Base-by-base conservation (phyloP, 2,113 vertebrate genomes). In the Phalacrocorax aristotelis region DNA sequence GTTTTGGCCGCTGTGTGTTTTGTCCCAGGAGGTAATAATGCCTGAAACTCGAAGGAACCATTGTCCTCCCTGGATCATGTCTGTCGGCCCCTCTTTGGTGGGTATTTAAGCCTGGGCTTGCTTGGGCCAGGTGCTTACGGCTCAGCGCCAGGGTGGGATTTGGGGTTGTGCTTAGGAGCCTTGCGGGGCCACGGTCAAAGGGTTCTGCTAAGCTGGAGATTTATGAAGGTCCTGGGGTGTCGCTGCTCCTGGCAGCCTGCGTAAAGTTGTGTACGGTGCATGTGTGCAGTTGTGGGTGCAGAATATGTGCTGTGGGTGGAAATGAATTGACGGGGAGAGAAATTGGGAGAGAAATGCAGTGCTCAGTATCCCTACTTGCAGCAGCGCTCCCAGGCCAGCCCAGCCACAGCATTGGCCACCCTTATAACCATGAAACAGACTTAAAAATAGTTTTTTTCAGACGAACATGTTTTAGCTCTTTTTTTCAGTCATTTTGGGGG, bases 241-340 rank as follows among this genome's bases (percentile, higher is more conserved):
- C 3, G 18, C 74, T 49, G 83, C 48, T 62, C 48, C 42, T 29
- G 34, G 69, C 2, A 15, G 65, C 68, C 62, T 58, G 21, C n/a
- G 4, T 40, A 1, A 30, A n/a, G 69, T 13, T 34, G 25, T 44
- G 34, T 44, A 3, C 40, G 2, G 19, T 6, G 46, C 44, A 19
- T 1, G 4, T 19, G 60, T 25, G 65, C 13, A 5, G 42, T 6
- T 38, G 79, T 58, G 80, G 86, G 38, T 18, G 42, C 72, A 38
- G 17, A 2, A 8, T 2, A 2, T 0, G 0, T 21, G n/a, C 25
- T 1, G 21, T 58, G 81, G 42, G 49, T 92, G 61, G 66, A 23
- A 58, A n/a, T 7, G 10, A 26, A 42, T 46, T 5, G 27, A 4
- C 2, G 7, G 27, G 29, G 51, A 23, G 54, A 48, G 49, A n/a